Base-by-base conservation (phyloP, 2,888 invertebrate species). In the Stenolophus ochropezus region DNA sequence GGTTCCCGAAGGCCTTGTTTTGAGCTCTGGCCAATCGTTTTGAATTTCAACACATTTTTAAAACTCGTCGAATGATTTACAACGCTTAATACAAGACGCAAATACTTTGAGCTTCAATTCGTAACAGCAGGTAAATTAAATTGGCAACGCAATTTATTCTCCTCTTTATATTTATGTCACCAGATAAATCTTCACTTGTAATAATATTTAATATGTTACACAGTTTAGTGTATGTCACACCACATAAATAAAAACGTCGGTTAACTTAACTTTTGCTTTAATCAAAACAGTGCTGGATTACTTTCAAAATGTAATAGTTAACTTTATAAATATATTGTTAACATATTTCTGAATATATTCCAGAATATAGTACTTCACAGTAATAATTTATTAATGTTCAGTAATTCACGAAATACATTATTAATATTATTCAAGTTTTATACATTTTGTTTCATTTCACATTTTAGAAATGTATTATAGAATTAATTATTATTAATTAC, bases 1-100 rank as follows among this genome's bases (percentile, higher is more conserved):
- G 78, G 78, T 8, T 20, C 33, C n/a, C 47, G 47, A 61, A 42
- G 5, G 79, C 20, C 20, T 51, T 51, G 51, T 79, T 79, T 79
- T 79, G 79, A 79, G 71, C 33, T 51, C 33, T 27, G 21, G 79
- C 79, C 79, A 79, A 53, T 16, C 49, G 33, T 79, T 69, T 79
- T 71, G 27, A 8, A 79, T 69, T 53, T 78, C 78, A 65, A 65
- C 78, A 78, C 65, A 49, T 65, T 65, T 71, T 76, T 33, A 51
- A 79, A 65, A 11, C n/a, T 49, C 25, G 4, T 18, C 47, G 20
- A 73, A 73, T 73, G 73, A 73, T 73, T 73, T 73, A 49, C 73
- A 49, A 73, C 49, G n/a, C 20, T 3, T 5, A 73, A 65, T 65
- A 25, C 11, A 56, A 33, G 65, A 3, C 33, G 16, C 21, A n/a